A percentile compares a stretch with the other conserved stretches of the same genome.
phyloP scores from a whole-genome alignment of 2,888 invertebrate species.

The Alentia gelatinosa region DNA sequence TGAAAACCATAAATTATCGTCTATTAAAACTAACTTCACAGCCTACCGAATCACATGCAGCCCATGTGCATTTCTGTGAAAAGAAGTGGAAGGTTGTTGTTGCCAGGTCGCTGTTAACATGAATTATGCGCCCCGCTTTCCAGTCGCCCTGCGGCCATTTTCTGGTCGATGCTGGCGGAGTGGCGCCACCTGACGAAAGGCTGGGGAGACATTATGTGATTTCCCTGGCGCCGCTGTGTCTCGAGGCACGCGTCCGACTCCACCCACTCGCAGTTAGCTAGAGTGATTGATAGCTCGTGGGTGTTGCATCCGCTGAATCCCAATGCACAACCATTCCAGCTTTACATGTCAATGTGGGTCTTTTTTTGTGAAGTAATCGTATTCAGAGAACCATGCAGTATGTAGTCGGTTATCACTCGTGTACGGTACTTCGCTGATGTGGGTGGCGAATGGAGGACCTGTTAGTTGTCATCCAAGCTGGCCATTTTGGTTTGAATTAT shows the following conservation, averaged over 20 bases:
- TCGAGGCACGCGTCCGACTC: background rate
- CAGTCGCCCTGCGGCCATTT: background rate
- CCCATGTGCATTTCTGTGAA: background rate
- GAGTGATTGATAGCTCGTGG: background rate
- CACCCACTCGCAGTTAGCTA: background rate
- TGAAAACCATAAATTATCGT: background rate
- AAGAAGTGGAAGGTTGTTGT: background rate
- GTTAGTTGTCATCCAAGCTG: too few relatives aligned
- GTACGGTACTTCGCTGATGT: too few relatives aligned
- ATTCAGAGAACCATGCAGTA: too few relatives aligned
- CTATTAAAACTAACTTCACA: background rate
- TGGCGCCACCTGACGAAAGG: constrained; percentile 1
- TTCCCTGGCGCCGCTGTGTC: background rate
- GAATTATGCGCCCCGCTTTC: background rate
- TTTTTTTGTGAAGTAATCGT: too few relatives aligned
- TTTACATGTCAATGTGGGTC: too few relatives aligned
- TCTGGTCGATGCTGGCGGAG: background rate
- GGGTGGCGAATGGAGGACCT: too few relatives aligned
- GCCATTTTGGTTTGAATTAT: too few relatives aligned
- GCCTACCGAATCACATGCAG: background rate
- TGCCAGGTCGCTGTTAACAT: background rate
- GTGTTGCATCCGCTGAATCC: background rate
- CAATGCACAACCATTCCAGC: too few relatives aligned
- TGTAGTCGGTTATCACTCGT: too few relatives aligned
- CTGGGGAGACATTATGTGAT: background rate